phyloP scores from a whole-genome alignment of 2,888 invertebrate genomes.

The Ptychoptera contaminata region DNA sequence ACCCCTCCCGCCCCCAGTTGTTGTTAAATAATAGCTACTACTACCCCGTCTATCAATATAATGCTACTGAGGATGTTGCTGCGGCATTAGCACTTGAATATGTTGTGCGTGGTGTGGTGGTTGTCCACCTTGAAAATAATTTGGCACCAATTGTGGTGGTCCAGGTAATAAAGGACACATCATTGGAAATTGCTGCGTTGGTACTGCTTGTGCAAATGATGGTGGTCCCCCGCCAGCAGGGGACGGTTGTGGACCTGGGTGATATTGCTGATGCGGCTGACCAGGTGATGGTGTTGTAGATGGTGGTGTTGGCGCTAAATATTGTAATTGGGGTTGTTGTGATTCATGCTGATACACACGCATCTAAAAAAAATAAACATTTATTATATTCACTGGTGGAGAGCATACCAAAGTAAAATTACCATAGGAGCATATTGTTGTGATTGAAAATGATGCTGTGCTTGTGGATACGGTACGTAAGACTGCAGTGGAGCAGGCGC shows the following conservation, averaged over 20 bases:
- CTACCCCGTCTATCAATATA: too few species aligned
- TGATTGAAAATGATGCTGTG: slow-evolving; percentile 34
- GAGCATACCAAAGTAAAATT: slow-evolving; percentile 22
- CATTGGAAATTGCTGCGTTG: slow-evolving; percentile 38
- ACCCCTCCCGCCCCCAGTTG: too few species aligned
- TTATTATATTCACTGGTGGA: not conserved
- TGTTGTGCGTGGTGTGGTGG: slow-evolving; percentile 26
- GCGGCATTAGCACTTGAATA: slow-evolving; percentile 29
- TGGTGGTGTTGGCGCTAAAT: slow-evolving; percentile 38
- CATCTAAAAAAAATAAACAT: slow-evolving; percentile 25
- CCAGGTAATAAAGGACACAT: slow-evolving; percentile 41
- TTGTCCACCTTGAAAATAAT: slow-evolving; percentile 26
- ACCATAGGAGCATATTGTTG: slow-evolving; percentile 36
- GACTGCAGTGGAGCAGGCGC: slow-evolving; percentile 65
- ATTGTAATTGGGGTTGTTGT: slow-evolving; percentile 35
- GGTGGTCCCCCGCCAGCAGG: slow-evolving; percentile 40
- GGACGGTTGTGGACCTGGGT: slow-evolving; percentile 41
- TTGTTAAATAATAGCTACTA: too few species aligned
- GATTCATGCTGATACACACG: slow-evolving; percentile 51
- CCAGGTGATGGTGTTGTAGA: slow-evolving; percentile 39
- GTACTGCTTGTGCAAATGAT: slow-evolving; percentile 23
- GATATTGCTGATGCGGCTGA: slow-evolving; percentile 39
- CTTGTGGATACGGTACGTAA: slow-evolving; percentile 46
- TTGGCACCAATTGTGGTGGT: slow-evolving; percentile 24
- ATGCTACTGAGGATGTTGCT: slow-evolving; percentile 19